Conservation (phyloP, 2,113 vertebrate species). For the Myotis davidii region DNA sequence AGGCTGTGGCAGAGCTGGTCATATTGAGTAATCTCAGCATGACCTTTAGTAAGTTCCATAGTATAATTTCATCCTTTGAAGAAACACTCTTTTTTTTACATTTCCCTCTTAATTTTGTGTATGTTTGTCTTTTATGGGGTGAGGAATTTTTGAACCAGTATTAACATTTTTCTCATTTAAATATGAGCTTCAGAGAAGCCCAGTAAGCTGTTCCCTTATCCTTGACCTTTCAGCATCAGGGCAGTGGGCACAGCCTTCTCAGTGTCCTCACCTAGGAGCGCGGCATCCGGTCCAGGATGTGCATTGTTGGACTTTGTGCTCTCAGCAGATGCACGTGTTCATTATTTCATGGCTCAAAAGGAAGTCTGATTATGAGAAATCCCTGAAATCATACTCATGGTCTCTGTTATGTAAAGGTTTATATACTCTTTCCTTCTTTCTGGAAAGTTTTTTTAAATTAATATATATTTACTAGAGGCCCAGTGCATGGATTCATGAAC, state of each 20-base stretch:
- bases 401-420: not conserved
- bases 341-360: constrained; percentile 36
- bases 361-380: constrained; percentile 47
- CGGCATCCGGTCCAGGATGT: constrained; percentile 61
- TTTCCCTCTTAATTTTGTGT: constrained; percentile 70
- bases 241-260: constrained; percentile 64
- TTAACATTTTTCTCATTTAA: not conserved
- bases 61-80: constrained; percentile 51
- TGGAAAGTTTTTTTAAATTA: not conserved
- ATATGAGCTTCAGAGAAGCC: constrained; percentile 65
- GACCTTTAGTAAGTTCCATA: constrained; percentile 54
- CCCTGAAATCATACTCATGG: not conserved
- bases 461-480: too few relatives aligned
- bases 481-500: too few relatives aligned
- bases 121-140: constrained; percentile 29
- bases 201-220: constrained; percentile 72
- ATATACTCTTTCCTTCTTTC: not conserved
- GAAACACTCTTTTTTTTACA: constrained; percentile 67
- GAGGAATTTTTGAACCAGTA: constrained; percentile 42
- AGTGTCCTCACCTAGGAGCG: constrained; percentile 74
- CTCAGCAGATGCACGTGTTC: constrained; percentile 66
- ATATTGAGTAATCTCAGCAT: constrained; percentile 17
- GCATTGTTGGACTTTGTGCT: constrained; percentile 59
- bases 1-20: not conserved
- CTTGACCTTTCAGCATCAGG: constrained; percentile 74